These are phyloP conservation scores for Laupala kohalensis DNA, from an alignment of 1,140 invertebrate genomes.

Conservation along the genomic window DNA sequence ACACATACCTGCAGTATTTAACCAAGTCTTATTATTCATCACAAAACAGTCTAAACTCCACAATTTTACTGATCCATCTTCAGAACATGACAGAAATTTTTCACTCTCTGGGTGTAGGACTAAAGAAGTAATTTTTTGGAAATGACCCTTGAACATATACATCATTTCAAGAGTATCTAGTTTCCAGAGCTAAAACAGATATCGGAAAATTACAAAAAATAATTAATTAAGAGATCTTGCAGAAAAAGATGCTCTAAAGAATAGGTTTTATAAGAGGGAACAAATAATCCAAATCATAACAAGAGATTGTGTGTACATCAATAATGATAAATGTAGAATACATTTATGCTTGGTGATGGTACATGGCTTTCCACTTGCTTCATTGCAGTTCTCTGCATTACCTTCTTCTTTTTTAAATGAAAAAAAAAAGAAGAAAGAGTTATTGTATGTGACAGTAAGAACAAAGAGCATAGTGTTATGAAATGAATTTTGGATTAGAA, in stretches of 20 bases:
- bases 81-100: slow-evolving; percentile 26
- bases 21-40: background rate
- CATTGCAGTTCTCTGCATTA: no score
- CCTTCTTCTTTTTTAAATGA: no score
- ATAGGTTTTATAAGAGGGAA: no score
- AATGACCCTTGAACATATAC: slow-evolving; percentile 23
- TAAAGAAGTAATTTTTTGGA: slow-evolving; percentile 22
- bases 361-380: no score
- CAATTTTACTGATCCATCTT: slow-evolving; percentile 26
- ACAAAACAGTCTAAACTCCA: slow-evolving; percentile 20
- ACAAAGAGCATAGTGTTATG: no score
- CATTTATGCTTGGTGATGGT: no score
- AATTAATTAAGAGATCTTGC: background rate
- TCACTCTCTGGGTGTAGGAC: slow-evolving; percentile 21
- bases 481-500: no score
- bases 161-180: slow-evolving; percentile 18
- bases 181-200: slow-evolving; percentile 21
- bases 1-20: background rate
- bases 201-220: background rate
- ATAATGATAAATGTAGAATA: no score
- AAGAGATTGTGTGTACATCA: no score
- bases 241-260: background rate
- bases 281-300: no score
- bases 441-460: no score
- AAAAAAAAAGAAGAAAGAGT: no score